Conservation (phyloP, 1,140 invertebrate genomes). For the Leptestheria dahalacensis region DNA sequence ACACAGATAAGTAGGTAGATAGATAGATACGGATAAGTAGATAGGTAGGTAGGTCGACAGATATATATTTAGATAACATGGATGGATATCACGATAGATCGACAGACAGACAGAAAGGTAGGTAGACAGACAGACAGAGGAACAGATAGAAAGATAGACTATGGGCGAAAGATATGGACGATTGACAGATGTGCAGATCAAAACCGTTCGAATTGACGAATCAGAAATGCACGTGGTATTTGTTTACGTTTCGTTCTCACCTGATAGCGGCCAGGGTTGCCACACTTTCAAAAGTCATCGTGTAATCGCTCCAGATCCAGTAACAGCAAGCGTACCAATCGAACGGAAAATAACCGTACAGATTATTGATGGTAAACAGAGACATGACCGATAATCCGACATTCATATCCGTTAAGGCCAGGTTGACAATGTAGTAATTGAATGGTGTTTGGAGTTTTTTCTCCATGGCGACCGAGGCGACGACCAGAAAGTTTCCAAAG, state of each 20-base stretch:
- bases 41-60: no score
- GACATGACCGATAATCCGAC: slow-evolving; percentile 25
- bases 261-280: slow-evolving; percentile 29
- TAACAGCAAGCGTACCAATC: slow-evolving; percentile 25
- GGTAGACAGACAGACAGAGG: no score
- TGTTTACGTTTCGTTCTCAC: no score
- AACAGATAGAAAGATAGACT: no score
- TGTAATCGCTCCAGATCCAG: slow-evolving; percentile 31
- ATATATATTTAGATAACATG: neutral
- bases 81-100: no score
- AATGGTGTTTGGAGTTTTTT: slow-evolving; percentile 24
- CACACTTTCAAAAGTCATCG: slow-evolving; percentile 30
- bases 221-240: no score
- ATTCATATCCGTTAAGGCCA: slow-evolving; percentile 25
- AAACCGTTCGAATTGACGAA: no score
- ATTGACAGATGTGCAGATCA: no score
- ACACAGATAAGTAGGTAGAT: no score
- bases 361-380: slow-evolving; percentile 23
- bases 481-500: slow-evolving; percentile 24
- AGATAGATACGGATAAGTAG: no score
- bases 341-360: slow-evolving; percentile 23
- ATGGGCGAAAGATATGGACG: no score
- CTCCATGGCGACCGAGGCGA: slow-evolving; percentile 21
- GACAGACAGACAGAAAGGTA: no score
- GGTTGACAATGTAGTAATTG: slow-evolving; percentile 25